Evolutionary conservation across 2,797 vertebrate genomes (phyloP).

Genomic region (Etheostoma perlongum): DNA sequence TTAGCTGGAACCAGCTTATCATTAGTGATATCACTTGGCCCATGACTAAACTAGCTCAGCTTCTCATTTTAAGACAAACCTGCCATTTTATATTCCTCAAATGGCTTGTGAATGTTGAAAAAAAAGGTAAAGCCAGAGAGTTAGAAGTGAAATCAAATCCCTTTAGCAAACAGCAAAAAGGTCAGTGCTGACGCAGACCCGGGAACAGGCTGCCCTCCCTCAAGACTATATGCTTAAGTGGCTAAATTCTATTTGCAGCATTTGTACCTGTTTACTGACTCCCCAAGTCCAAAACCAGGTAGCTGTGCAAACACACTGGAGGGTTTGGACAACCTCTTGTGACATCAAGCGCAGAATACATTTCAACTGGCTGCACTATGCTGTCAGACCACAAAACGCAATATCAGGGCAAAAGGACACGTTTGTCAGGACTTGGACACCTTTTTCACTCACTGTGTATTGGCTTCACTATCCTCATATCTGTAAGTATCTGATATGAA

Average conservation of each 20-base stretch:
- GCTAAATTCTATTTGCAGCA: slow-evolving; percentile 84
- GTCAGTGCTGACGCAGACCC: slow-evolving; percentile 87
- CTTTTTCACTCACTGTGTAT: background rate
- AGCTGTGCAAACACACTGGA: slow-evolving; percentile 69
- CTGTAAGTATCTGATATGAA: background rate
- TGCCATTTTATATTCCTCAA: slow-evolving; percentile 76
- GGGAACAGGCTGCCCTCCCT: slow-evolving; percentile 70
- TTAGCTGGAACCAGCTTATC: slow-evolving; percentile 32
- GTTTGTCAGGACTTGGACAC: background rate
- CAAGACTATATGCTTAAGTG: slow-evolving; percentile 81
- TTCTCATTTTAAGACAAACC: slow-evolving; percentile 73
- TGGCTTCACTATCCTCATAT: background rate
- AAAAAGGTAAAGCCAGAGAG: slow-evolving; percentile 62
- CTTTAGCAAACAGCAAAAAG: slow-evolving; percentile 87
- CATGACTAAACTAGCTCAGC: slow-evolving; percentile 52
- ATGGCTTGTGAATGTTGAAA: slow-evolving; percentile 75
- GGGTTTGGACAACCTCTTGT: slow-evolving; percentile 73
- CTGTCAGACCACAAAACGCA: slow-evolving; percentile 46
- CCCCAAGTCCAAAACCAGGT: slow-evolving; percentile 72
- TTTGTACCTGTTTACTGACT: slow-evolving; percentile 81
- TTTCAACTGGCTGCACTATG: slow-evolving; percentile 63
- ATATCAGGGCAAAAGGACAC: slow-evolving; percentile 26
- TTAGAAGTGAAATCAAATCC: slow-evolving; percentile 83
- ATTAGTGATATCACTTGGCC: slow-evolving; percentile 56
- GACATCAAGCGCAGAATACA: slow-evolving; percentile 62